Percentiles rank a stretch among this genome's conserved stretches.
Evolutionary conservation across 2,888 invertebrate species (phyloP).

Genomic region (Siphlonurus alternatus): DNA sequence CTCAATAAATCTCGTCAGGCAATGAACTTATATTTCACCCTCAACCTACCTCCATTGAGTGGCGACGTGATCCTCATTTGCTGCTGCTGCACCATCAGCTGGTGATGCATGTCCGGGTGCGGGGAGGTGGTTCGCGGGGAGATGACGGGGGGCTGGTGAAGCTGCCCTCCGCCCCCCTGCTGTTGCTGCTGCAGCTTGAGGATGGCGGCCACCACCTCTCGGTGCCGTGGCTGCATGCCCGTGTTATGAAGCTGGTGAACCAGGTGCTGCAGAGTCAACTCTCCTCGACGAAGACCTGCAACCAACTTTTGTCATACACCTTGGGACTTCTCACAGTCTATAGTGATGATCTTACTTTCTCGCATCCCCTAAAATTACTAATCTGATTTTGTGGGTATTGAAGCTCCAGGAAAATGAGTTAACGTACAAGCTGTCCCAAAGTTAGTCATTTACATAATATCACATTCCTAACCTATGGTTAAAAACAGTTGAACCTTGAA

Average conservation of each 20-base stretch:
- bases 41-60: slow-evolving; percentile 43
- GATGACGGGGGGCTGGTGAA: slow-evolving; percentile 13
- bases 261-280: slow-evolving; percentile 55
- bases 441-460: too few relatives aligned
- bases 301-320: neutral
- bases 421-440: too few relatives aligned
- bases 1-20: too few relatives aligned
- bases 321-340: neutral
- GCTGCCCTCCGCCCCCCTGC: slow-evolving; percentile 32
- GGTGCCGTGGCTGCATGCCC: slow-evolving; percentile 52
- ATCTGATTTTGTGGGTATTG: too few relatives aligned
- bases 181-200: slow-evolving; percentile 29
- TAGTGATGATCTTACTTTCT: too few relatives aligned
- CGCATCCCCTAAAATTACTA: too few relatives aligned
- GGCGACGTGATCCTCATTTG: slow-evolving; percentile 43
- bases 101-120: slow-evolving; percentile 26
- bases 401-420: too few relatives aligned
- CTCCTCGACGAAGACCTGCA: slow-evolving; percentile 54
- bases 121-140: slow-evolving; percentile 18
- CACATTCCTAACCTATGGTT: too few relatives aligned
- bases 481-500: too few relatives aligned
- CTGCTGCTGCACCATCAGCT: slow-evolving; percentile 27
- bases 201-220: slow-evolving; percentile 51
- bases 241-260: slow-evolving; percentile 60
- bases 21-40: too few relatives aligned